These are phyloP conservation scores for Haliclona indistincta DNA, from an alignment of 37 sponge, comb jelly and placozoan genomes.

Conservation along the genomic window DNA sequence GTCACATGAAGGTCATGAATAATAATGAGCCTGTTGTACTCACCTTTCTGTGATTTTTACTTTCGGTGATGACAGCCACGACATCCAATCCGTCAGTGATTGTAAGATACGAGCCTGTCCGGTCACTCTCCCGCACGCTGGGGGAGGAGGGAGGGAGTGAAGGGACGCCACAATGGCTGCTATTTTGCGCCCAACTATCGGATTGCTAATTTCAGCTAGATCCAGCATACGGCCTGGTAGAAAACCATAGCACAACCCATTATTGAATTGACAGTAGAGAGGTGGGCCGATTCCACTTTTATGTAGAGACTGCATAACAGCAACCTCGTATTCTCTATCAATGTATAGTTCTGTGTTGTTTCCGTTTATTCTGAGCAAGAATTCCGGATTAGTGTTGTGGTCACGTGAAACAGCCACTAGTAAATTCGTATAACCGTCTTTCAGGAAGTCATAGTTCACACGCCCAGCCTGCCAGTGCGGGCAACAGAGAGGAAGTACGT, in stretches of 20 bases:
- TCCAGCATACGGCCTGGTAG: conserved; percentile 43
- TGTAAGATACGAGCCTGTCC: too few species aligned
- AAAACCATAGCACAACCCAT: conserved; percentile 66
- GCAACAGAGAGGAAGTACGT: too few species aligned
- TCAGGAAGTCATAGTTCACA: too few species aligned
- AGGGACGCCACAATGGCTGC: too few species aligned
- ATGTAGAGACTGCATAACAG: conserved; percentile 16
- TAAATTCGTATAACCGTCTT: conserved; percentile 53
- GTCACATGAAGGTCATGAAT: too few species aligned
- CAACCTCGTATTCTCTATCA: conserved; percentile 44
- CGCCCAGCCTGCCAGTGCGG: too few species aligned
- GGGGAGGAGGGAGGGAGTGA: not conserved
- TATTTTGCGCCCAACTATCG: too few species aligned
- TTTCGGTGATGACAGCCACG: too few species aligned
- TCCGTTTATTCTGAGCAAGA: conserved; percentile 69
- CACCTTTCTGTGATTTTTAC: too few species aligned
- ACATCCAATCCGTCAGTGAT: too few species aligned
- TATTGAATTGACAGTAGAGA: conserved; percentile 51
- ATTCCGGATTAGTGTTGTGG: conserved; percentile 10
- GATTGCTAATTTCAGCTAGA: conserved; percentile 36
- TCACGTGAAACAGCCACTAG: conserved; percentile 43
- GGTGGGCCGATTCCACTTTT: conserved; percentile 34
- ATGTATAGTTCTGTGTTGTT: conserved; percentile 58
- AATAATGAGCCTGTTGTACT: too few species aligned
- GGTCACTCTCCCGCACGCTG: conserved; percentile 24